These are phyloP conservation scores for Dryoscopus gambensis DNA, from an alignment of 2,113 vertebrate species.

Conservation along the genomic window DNA sequence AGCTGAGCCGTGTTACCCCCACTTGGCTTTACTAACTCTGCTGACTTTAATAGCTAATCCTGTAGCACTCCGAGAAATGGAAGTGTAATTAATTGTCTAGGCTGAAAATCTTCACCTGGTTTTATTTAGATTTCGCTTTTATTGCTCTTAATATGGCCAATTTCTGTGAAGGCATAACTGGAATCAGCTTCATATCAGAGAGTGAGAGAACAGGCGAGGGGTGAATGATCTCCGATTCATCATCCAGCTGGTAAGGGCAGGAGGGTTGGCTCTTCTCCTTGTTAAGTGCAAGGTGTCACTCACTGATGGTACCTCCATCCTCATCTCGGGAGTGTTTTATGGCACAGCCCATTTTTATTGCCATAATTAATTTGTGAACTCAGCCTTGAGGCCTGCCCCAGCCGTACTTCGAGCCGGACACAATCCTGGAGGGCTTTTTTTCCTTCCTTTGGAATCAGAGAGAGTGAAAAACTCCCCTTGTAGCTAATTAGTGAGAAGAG, in stretches of 20 bases:
- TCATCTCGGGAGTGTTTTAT: neutral
- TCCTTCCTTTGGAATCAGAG: neutral
- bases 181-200: neutral
- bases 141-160: neutral
- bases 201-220: neutral
- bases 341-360: constrained; percentile 35
- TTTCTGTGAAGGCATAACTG: neutral
- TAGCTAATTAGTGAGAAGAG: neutral
- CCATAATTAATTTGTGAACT: constrained; percentile 54
- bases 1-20: neutral
- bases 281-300: neutral
- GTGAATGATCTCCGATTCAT: neutral
- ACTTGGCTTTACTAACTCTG: neutral
- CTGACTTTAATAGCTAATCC: neutral
- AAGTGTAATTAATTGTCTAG: constrained; percentile 21
- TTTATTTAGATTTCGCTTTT: constrained; percentile 11
- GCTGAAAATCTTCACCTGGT: neutral
- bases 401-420: neutral
- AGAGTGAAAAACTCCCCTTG: neutral
- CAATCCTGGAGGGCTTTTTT: neutral
- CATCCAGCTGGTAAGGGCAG: neutral
- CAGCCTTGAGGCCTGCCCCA: neutral
- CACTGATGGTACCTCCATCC: constrained; percentile 8
- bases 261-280: neutral
- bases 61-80: neutral